Conservation (phyloP, 2,888 invertebrate genomes). For the Eilema caniola region DNA sequence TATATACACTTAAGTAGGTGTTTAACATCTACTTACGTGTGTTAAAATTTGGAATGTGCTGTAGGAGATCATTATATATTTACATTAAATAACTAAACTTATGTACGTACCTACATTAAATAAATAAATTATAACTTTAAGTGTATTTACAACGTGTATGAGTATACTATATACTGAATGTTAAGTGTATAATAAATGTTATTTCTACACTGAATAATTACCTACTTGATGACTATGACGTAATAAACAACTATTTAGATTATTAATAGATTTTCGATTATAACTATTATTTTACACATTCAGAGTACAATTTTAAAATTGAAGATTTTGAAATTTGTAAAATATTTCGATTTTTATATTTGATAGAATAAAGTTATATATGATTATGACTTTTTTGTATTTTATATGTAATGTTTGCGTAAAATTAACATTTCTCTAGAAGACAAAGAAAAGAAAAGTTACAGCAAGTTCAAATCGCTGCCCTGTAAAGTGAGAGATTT, state of each 20-base stretch:
- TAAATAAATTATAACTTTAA: conserved; percentile 31
- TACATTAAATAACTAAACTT: conserved; percentile 49
- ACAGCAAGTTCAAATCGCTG: too few relatives aligned
- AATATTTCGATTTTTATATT: background rate
- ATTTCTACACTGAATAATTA: background rate
- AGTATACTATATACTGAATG: too few relatives aligned
- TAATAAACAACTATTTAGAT: background rate
- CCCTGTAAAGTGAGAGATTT: too few relatives aligned
- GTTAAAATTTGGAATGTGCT: conserved; percentile 80
- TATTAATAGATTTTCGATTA: background rate
- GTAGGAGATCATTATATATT: conserved; percentile 70
- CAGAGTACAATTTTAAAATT: background rate
- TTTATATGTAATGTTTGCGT: too few relatives aligned
- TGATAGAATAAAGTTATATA: too few relatives aligned
- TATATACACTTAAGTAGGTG: conserved; percentile 56
- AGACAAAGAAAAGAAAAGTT: too few relatives aligned
- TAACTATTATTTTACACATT: background rate
- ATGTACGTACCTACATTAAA: conserved; percentile 26
- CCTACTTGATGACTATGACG: background rate
- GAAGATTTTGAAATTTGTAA: background rate
- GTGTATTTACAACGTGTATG: conserved; percentile 36
- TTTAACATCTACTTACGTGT: conserved; percentile 62
- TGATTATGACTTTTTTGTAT: too few relatives aligned
- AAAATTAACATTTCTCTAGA: too few relatives aligned
- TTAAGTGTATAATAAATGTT: too few relatives aligned